Base-by-base conservation (phyloP, 2,797 vertebrate genomes). In the Macropodus opercularis region DNA sequence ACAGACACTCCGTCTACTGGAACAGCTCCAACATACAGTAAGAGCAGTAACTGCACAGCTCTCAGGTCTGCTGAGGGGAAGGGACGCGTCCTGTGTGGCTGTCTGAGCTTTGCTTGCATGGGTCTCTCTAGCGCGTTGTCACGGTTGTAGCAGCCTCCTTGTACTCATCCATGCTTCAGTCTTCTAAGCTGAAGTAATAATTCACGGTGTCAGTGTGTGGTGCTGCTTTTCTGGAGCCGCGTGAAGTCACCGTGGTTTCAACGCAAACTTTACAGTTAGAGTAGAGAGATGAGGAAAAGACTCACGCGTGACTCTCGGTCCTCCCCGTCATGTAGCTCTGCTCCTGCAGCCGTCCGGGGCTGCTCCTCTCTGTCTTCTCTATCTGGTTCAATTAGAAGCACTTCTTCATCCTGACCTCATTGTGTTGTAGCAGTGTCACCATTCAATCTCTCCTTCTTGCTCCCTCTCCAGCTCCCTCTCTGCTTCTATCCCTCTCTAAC, bases 21-120 rank as follows among this genome's bases (percentile, higher is more conserved):
- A 97, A 97, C 94, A 96, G 94, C 92, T 96, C 95, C 83, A 97
- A 96, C 90, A 94, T 94, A 90, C 94, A 95, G 95, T 97, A 94
- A 97, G 95, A 93, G 15, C 42, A 55, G 15, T 48, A 6, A n/a
- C n/a, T n/a, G n/a, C n/a, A n/a, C n/a, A n/a, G n/a, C 15, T 43
- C 38, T 32, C 36, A 61, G n/a, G n/a, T n/a, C 44, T 67, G 49
- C 50, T 55, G 5, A 69, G 49, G 17, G 17, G n/a, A 13, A 24
- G 13, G 11, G 0, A 42, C 23, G 50, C 52, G 50, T 41, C 52
- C 63, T 40, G 53, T 19, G 74, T 17, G 65, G 46, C 67, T 11
- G 51, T 4, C 19, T 36, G 4, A 48, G 41, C 21, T 40, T 12
- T 31, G 29, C 29, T 6, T 26, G 26, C 8, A 21, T 26, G 15